Evolutionary conservation across 1,140 invertebrate genomes (phyloP).

Genomic region (Philopotamus ludificatus): DNA sequence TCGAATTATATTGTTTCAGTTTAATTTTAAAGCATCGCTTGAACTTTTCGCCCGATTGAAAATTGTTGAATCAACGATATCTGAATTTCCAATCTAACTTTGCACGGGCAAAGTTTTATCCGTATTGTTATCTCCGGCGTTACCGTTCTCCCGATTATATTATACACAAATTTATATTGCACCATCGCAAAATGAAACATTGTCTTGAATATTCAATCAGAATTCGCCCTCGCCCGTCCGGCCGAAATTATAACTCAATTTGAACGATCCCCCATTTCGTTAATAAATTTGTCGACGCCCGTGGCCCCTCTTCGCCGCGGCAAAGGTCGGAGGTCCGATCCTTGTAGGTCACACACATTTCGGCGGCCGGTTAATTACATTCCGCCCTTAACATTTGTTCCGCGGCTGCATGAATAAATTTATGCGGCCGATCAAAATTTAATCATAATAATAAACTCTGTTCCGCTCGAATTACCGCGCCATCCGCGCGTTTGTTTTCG

Average conservation of each 20-base stretch:
- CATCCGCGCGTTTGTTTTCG: too few species aligned
- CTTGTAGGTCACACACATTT: not conserved
- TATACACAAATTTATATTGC: not conserved
- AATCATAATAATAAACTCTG: too few species aligned
- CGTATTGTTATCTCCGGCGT: too few species aligned
- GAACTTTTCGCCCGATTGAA: too few species aligned
- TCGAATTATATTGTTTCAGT: too few species aligned
- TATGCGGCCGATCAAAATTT: too few species aligned
- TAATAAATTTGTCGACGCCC: constrained; percentile 7
- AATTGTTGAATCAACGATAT: too few species aligned
- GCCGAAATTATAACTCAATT: constrained; percentile 12
- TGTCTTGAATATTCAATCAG: constrained; percentile 14
- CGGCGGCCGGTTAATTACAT: not conserved
- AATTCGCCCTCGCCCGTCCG: not conserved
- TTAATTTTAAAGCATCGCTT: too few species aligned
- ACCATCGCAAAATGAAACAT: not conserved
- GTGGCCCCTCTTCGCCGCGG: not conserved
- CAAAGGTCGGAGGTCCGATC: not conserved
- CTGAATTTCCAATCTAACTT: too few species aligned
- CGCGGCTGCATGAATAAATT: not conserved
- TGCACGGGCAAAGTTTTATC: too few species aligned
- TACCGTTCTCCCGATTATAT: not conserved
- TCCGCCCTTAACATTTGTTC: not conserved
- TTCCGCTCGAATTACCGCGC: too few species aligned
- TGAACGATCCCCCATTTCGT: not conserved